Conservation (phyloP, 2,888 invertebrate species). For the Venusia cambrica region DNA sequence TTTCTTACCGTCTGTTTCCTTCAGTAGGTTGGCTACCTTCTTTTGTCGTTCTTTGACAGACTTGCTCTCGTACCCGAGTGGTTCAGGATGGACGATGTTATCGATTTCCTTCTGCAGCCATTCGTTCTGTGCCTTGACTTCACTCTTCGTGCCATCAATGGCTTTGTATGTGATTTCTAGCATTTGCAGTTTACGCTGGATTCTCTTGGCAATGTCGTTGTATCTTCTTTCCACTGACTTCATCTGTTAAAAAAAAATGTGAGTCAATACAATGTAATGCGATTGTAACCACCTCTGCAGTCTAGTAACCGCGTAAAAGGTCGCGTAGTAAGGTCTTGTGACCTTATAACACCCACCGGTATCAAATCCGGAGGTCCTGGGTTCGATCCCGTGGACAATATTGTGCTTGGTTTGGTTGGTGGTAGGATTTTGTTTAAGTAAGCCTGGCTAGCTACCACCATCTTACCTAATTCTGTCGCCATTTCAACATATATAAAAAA, state of each 20-base stretch:
- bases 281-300: too few relatives aligned
- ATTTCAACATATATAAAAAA: too few relatives aligned
- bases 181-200: conserved; percentile 91
- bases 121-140: conserved; percentile 88
- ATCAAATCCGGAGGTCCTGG: too few relatives aligned
- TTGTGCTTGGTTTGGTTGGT: too few relatives aligned
- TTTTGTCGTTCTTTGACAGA: conserved; percentile 88
- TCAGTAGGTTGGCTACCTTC: conserved; percentile 86
- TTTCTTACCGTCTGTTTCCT: conserved; percentile 92
- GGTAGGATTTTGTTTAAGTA: too few relatives aligned
- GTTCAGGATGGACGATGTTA: conserved; percentile 83
- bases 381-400: too few relatives aligned
- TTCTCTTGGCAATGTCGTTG: conserved; percentile 90
- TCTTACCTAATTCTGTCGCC: too few relatives aligned
- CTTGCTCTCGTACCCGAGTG: conserved; percentile 88
- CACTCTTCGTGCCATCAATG: conserved; percentile 89
- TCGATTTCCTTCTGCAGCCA: conserved; percentile 90
- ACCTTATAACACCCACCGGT: too few relatives aligned
- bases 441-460: too few relatives aligned
- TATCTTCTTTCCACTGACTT: conserved; percentile 92
- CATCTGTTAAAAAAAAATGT: conserved; percentile 62
- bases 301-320: too few relatives aligned
- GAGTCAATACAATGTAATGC: neutral
- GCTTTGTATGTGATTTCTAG: conserved; percentile 92
- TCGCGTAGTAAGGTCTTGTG: too few relatives aligned